Evolutionary conservation across 2,797 vertebrate species (phyloP).

Genomic region (Rhinatrema bivittatum): DNA sequence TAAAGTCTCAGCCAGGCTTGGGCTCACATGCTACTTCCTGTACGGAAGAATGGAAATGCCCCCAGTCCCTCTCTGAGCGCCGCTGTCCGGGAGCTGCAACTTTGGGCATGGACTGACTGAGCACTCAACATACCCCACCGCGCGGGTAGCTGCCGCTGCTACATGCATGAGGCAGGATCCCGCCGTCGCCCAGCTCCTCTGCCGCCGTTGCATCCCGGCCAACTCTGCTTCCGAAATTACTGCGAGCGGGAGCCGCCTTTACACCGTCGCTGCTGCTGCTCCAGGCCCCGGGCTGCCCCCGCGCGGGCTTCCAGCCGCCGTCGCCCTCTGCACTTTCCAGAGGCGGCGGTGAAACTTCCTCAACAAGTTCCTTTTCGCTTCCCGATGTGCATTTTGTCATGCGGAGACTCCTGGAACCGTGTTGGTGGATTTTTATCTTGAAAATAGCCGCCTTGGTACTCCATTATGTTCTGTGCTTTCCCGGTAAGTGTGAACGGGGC

Average conservation of each 20-base stretch:
- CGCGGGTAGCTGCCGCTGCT: slow-evolving; percentile 32
- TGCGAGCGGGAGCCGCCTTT: neutral
- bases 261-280: neutral
- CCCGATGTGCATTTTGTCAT: slow-evolving; percentile 84
- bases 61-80: slow-evolving; percentile 57
- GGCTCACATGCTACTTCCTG: slow-evolving; percentile 83
- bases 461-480: slow-evolving; percentile 78
- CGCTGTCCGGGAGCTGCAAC: slow-evolving; percentile 46
- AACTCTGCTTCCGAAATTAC: neutral
- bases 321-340: neutral
- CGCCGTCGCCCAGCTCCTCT: slow-evolving; percentile 19
- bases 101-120: slow-evolving; percentile 46
- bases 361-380: slow-evolving; percentile 65
- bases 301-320: neutral
- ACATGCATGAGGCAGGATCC: slow-evolving; percentile 35
- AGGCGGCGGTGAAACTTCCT: slow-evolving; percentile 40
- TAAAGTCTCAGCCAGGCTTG: slow-evolving; percentile 83
- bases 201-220: neutral
- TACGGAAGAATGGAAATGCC: slow-evolving; percentile 75
- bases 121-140: slow-evolving; percentile 14
- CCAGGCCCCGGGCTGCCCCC: neutral
- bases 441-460: slow-evolving; percentile 69
- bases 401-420: slow-evolving; percentile 87
- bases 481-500: slow-evolving; percentile 71
- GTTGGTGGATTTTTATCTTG: slow-evolving; percentile 86